A percentile compares a stretch with the other conserved stretches of the same genome.
Evolutionary conservation across 2,888 invertebrate species (phyloP).

Genomic region (Diaperis boleti): DNA sequence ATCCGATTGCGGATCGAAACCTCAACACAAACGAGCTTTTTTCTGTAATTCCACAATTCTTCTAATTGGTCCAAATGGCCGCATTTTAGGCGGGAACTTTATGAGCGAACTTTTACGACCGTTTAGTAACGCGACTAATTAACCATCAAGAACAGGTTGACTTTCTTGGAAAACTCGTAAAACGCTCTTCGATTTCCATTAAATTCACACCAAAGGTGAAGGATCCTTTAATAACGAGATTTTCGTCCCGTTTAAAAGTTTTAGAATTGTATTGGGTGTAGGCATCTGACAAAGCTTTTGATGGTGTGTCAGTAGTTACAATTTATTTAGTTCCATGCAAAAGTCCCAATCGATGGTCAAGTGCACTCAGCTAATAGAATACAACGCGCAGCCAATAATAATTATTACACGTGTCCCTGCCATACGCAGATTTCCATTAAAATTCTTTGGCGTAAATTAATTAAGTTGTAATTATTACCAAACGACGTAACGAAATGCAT

Average conservation of each 20-base stretch:
- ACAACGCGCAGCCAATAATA: neutral
- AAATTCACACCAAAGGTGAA: conserved; percentile 14
- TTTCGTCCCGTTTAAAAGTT: no score
- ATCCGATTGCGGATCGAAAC: neutral
- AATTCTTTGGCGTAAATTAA: neutral
- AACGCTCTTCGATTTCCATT: conserved; percentile 1
- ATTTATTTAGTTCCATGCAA: neutral
- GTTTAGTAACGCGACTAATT: conserved; percentile 1
- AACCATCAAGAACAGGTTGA: conserved; percentile 1
- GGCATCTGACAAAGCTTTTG: no score
- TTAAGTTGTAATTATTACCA: neutral
- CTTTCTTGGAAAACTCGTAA: conserved; percentile 5
- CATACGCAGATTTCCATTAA: neutral
- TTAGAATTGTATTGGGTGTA: no score
- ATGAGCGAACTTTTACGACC: conserved; percentile 4
- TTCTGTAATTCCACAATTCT: neutral
- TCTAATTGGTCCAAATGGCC: neutral
- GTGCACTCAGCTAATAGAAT: neutral
- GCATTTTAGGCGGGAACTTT: neutral
- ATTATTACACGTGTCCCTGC: neutral
- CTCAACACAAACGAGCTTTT: neutral
- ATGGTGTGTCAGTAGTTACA: no score
- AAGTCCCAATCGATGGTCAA: neutral
- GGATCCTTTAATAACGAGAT: no score
- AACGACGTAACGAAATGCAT: no score